phyloP scores from a whole-genome alignment of 2,888 invertebrate species.

The Archips crataeganus region DNA sequence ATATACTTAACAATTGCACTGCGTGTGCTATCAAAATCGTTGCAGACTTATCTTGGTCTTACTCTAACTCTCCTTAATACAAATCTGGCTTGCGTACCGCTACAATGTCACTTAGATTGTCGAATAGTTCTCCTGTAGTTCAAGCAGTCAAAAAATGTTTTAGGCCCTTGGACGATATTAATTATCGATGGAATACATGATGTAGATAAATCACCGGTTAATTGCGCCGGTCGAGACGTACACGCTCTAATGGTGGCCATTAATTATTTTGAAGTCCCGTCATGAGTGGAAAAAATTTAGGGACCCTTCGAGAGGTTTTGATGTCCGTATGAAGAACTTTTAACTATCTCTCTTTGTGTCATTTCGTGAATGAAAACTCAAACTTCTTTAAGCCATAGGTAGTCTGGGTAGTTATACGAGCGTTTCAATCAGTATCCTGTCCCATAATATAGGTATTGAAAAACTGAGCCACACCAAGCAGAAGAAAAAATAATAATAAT shows the following conservation, averaged over 20 bases:
- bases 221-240: slow-evolving; percentile 50
- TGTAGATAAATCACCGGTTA: slow-evolving; percentile 59
- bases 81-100: background rate
- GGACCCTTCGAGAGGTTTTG: slow-evolving; percentile 7
- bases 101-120: background rate
- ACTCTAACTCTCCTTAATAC: background rate
- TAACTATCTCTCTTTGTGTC: too few relatives aligned
- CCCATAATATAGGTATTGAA: too few relatives aligned
- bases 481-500: too few relatives aligned
- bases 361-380: too few relatives aligned
- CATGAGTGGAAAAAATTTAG: slow-evolving; percentile 44
- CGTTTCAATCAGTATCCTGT: too few relatives aligned
- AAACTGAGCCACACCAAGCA: too few relatives aligned
- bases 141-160: slow-evolving; percentile 17
- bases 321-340: background rate
- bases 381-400: too few relatives aligned
- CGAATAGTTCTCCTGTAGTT: background rate
- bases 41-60: too few relatives aligned
- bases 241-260: slow-evolving; percentile 52
- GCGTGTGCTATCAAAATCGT: too few relatives aligned
- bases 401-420: too few relatives aligned
- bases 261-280: slow-evolving; percentile 55
- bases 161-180: slow-evolving; percentile 48
- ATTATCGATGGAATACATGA: slow-evolving; percentile 53
- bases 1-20: too few relatives aligned